A percentile compares a stretch with the other conserved stretches of the same genome.
Evolutionary conservation across 2,797 vertebrate genomes (phyloP).

Genomic region (Discoglossus pictus): DNA sequence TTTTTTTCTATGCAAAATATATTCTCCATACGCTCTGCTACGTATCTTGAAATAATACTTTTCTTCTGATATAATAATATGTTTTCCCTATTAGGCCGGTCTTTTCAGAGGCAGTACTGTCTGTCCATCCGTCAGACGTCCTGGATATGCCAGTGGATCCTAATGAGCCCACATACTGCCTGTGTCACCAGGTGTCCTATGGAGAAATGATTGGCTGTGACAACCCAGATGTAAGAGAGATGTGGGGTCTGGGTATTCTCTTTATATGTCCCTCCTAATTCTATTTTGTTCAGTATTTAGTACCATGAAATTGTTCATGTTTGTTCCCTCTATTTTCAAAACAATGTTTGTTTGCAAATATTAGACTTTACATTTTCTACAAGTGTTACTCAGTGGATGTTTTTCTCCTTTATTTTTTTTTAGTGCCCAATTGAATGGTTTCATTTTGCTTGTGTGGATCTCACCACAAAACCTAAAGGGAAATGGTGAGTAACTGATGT

Average conservation of each 20-base stretch:
- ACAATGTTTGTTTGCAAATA: too few relatives aligned
- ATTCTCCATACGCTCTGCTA: too few relatives aligned
- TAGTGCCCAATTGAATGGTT: slow-evolving; percentile 99
- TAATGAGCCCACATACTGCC: slow-evolving; percentile 93
- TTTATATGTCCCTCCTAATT: neutral
- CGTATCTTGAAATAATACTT: too few relatives aligned
- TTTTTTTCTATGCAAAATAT: too few relatives aligned
- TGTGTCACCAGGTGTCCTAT: slow-evolving; percentile 96
- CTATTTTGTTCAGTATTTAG: too few relatives aligned
- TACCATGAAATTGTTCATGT: too few relatives aligned
- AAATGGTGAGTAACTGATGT: slow-evolving; percentile 84
- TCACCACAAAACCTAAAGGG: slow-evolving; percentile 96
- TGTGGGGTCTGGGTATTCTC: too few relatives aligned
- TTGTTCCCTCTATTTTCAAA: too few relatives aligned
- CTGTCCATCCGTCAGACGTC: slow-evolving; percentile 91
- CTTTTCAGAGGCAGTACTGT: slow-evolving; percentile 82
- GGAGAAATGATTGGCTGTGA: slow-evolving; percentile 98
- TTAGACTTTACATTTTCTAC: too few relatives aligned
- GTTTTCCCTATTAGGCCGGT: slow-evolving; percentile 72
- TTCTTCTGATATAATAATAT: too few relatives aligned
- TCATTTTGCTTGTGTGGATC: slow-evolving; percentile 96
- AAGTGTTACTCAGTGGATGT: too few relatives aligned
- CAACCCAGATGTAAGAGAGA: slow-evolving; percentile 91
- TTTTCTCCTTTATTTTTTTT: slow-evolving; percentile 30
- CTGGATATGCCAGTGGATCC: slow-evolving; percentile 97